These are phyloP conservation scores for Danio choprae DNA, from an alignment of 2,797 vertebrate species.

Conservation along the genomic window DNA sequence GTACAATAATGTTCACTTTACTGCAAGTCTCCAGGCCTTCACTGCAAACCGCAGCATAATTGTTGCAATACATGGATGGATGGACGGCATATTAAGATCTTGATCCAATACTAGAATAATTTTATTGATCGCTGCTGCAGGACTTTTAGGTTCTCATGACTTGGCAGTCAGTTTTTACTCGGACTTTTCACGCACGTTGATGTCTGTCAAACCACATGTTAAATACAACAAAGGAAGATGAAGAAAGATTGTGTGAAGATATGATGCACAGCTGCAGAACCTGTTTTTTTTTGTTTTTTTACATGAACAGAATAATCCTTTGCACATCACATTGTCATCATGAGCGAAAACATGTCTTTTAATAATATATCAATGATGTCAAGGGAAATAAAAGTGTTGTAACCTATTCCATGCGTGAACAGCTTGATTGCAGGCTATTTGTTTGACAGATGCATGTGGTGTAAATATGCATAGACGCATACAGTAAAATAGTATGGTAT, in stretches of 20 bases:
- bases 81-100: too few species aligned
- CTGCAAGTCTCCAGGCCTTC: neutral
- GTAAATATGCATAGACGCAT: neutral
- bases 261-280: neutral
- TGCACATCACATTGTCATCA: neutral
- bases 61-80: neutral
- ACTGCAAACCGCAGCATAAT: neutral
- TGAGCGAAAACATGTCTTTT: neutral
- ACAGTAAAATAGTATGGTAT: neutral
- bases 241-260: constrained; percentile 27
- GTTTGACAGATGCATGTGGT: neutral
- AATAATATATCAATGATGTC: neutral
- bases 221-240: neutral
- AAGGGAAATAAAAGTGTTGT: neutral
- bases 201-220: constrained; percentile 3
- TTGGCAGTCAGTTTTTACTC: neutral
- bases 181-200: neutral
- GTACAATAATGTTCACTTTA: too few species aligned
- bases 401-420: too few species aligned
- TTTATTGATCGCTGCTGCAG: neutral
- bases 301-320: neutral
- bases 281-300: neutral
- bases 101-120: too few species aligned
- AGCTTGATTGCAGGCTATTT: neutral
- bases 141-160: neutral